A percentile compares a stretch with the other conserved stretches of the same genome.
Conservation (phyloP, 2,797 vertebrate genomes). For the Epinephelus malabaricus region DNA sequence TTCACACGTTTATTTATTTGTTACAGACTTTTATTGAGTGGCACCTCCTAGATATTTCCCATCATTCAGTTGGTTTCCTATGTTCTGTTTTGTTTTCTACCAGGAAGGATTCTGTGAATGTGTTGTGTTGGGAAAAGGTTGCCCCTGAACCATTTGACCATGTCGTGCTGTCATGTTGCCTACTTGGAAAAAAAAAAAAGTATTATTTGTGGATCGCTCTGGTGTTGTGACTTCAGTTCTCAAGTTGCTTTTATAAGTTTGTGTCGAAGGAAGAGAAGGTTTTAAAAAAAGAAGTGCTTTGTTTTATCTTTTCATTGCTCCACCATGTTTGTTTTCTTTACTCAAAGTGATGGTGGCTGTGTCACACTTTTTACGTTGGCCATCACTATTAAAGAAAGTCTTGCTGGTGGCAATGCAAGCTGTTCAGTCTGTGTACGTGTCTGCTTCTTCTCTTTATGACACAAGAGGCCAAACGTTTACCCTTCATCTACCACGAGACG, state of each 20-base stretch:
- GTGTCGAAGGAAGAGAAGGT: conserved; percentile 70
- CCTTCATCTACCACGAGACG: not conserved
- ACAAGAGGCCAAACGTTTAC: not conserved
- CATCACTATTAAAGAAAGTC: conserved; percentile 94
- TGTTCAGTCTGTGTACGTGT: conserved; percentile 37
- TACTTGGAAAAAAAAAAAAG: conserved; percentile 65
- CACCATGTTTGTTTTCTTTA: conserved; percentile 73
- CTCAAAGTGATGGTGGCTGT: conserved; percentile 85
- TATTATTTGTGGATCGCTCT: conserved; percentile 82
- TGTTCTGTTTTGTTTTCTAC: conserved; percentile 27
- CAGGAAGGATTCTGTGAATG: conserved; percentile 75
- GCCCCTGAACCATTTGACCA: conserved; percentile 68
- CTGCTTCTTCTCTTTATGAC: not conserved
- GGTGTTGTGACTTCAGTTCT: conserved; percentile 80
- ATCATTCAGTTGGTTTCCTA: conserved; percentile 70
- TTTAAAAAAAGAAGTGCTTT: conserved; percentile 69
- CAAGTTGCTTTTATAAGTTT: conserved; percentile 77
- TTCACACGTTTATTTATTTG: conserved; percentile 71
- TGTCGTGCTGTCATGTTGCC: conserved; percentile 77
- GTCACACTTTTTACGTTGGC: conserved; percentile 85
- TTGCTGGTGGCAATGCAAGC: conserved; percentile 86
- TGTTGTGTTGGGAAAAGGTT: conserved; percentile 71
- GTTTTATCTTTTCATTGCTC: conserved; percentile 78
- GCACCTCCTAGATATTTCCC: conserved; percentile 68
- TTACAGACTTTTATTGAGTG: conserved; percentile 57